Conservation (phyloP, 2,888 invertebrate genomes). For the Syritta pipiens region DNA sequence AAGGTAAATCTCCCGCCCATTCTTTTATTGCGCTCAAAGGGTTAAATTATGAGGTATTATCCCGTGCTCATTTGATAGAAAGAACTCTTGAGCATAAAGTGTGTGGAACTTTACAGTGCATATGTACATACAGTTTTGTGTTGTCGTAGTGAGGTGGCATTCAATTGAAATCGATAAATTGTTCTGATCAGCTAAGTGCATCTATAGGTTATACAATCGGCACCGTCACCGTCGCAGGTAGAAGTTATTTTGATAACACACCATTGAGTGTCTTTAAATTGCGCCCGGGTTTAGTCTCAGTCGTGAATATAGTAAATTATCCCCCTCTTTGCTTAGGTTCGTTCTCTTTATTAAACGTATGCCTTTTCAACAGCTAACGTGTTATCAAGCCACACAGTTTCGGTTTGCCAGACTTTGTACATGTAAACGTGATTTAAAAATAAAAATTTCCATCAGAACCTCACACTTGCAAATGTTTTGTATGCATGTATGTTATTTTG, state of each 20-base stretch:
- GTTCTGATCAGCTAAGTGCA: conserved; percentile 43
- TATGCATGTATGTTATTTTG: no score
- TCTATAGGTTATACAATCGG: conserved; percentile 55
- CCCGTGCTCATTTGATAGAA: conserved; percentile 13
- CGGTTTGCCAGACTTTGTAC: neutral
- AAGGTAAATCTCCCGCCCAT: conserved; percentile 52
- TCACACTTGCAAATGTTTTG: neutral
- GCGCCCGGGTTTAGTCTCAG: conserved; percentile 10
- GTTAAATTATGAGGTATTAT: conserved; percentile 11
- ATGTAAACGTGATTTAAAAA: conserved; percentile 26
- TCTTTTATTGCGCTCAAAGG: conserved; percentile 9
- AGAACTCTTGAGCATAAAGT: conserved; percentile 18
- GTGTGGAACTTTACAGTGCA: conserved; percentile 5
- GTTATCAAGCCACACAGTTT: conserved; percentile 20
- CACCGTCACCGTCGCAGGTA: no score
- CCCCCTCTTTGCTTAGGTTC: neutral
- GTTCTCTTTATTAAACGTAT: neutral
- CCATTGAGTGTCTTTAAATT: conserved; percentile 1
- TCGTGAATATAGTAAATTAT: conserved; percentile 19
- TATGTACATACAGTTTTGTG: neutral
- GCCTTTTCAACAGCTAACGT: conserved; percentile 13
- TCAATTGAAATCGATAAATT: conserved; percentile 55
- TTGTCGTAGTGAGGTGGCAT: neutral
- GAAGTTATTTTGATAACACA: conserved; percentile 33
- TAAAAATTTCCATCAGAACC: conserved; percentile 9